These are phyloP conservation scores for Neolamprologus cancellatus DNA, from an alignment of 2,113 vertebrate species.

Conservation along the genomic window DNA sequence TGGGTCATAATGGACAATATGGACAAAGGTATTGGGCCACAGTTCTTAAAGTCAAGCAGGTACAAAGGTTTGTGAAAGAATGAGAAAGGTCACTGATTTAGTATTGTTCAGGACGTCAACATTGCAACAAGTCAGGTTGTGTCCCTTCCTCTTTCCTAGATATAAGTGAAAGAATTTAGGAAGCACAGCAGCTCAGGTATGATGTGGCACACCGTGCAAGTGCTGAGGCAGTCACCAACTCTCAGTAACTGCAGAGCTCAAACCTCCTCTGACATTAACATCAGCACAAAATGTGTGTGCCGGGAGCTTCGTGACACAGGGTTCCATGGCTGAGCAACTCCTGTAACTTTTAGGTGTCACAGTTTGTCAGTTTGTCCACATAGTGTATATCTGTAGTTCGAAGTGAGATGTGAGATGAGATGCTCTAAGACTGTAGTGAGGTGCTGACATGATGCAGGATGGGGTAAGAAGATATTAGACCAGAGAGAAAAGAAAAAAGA, in stretches of 20 bases:
- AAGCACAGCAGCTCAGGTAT: background rate
- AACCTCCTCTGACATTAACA: background rate
- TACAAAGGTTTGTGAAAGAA: rapidly evolving
- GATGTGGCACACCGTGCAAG: background rate
- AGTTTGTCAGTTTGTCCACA: background rate
- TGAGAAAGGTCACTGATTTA: background rate
- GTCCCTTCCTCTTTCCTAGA: background rate
- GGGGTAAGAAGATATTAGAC: background rate
- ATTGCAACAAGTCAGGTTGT: background rate
- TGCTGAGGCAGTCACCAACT: background rate
- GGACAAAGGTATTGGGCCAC: background rate
- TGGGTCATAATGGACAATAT: background rate
- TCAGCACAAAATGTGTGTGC: background rate
- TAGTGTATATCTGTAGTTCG: rapidly evolving
- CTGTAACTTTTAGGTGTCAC: background rate
- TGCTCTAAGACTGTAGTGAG: background rate
- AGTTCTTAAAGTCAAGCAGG: background rate
- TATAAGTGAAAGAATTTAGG: background rate
- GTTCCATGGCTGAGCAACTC: background rate
- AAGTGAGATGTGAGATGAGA: background rate
- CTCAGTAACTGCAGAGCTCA: background rate
- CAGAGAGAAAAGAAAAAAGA: background rate
- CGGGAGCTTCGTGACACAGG: background rate
- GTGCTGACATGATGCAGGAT: background rate
- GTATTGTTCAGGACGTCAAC: background rate